Evolutionary conservation across 92 coral and sea anemone species (phyloP).

Genomic region (Palythoa grandiflora): DNA sequence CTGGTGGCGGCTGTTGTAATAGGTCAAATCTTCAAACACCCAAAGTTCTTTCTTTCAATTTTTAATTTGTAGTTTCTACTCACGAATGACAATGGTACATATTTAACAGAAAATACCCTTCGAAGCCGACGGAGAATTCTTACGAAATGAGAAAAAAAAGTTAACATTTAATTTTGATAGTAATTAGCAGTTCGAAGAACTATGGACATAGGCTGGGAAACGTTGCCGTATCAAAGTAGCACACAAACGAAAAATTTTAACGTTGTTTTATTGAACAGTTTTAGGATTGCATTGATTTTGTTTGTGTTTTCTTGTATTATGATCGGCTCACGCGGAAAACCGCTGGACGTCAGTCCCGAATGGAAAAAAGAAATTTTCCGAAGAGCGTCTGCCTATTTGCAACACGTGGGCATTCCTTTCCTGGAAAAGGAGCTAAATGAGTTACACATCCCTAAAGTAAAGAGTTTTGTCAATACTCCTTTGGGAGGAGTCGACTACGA

Average conservation of each 20-base stretch:
- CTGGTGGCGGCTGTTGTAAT: too few species aligned
- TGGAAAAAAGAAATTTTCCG: conserved; percentile 30
- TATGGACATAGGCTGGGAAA: too few species aligned
- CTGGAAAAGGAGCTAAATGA: conserved; percentile 70
- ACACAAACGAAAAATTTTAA: neutral
- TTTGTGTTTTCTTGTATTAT: neutral
- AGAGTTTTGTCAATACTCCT: conserved; percentile 74
- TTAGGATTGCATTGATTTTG: neutral
- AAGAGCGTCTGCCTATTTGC: conserved; percentile 51
- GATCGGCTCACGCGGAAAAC: conserved; percentile 13
- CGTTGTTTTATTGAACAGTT: neutral
- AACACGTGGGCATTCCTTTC: conserved; percentile 84
- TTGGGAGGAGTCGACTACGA: conserved; percentile 79
- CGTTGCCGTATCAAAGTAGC: neutral
- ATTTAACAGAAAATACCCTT: too few species aligned
- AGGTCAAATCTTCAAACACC: too few species aligned
- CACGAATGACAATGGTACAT: too few species aligned
- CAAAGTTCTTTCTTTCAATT: too few species aligned
- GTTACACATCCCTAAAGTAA: conserved; percentile 66
- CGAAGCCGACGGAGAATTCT: too few species aligned
- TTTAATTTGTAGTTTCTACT: too few species aligned
- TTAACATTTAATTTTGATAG: too few species aligned
- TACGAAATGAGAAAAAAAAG: too few species aligned
- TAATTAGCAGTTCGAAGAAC: too few species aligned
- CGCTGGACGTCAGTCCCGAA: conserved; percentile 31